These are phyloP conservation scores for Stomatorhinus ivindoensis DNA, from an alignment of 2,113 vertebrate genomes.

Conservation along the genomic window DNA sequence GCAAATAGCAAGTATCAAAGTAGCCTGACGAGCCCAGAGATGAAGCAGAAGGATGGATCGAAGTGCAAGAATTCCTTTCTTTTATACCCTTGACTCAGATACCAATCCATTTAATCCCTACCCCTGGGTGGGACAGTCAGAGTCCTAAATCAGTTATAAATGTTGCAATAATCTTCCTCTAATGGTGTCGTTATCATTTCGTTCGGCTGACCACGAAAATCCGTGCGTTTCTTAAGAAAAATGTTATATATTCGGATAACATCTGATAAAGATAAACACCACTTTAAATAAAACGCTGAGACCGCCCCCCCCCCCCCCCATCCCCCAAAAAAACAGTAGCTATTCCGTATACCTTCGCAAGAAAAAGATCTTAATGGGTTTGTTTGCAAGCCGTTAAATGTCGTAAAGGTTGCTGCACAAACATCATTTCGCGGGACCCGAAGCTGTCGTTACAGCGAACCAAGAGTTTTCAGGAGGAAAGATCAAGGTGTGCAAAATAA, in stretches of 20 bases:
- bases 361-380: not conserved
- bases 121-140: not conserved
- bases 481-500: not conserved
- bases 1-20: not conserved
- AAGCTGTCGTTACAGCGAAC: not conserved
- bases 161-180: not conserved
- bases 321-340: not conserved
- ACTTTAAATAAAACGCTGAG: not conserved
- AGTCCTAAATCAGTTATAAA: not conserved
- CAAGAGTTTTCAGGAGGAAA: not conserved
- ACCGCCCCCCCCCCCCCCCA: not conserved
- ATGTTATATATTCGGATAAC: not conserved
- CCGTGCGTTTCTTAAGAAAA: not conserved
- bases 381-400: not conserved
- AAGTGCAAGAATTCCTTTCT: not conserved
- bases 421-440: not conserved
- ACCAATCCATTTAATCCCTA: not conserved
- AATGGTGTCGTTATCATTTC: not conserved
- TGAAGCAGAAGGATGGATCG: not conserved
- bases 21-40: not conserved
- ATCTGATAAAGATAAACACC: not conserved
- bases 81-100: not conserved
- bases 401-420: not conserved
- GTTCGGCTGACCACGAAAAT: not conserved
- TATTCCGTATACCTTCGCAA: not conserved